These are phyloP conservation scores for Atopsyche davidsoni DNA, from an alignment of 1,140 invertebrate genomes.

Conservation along the genomic window DNA sequence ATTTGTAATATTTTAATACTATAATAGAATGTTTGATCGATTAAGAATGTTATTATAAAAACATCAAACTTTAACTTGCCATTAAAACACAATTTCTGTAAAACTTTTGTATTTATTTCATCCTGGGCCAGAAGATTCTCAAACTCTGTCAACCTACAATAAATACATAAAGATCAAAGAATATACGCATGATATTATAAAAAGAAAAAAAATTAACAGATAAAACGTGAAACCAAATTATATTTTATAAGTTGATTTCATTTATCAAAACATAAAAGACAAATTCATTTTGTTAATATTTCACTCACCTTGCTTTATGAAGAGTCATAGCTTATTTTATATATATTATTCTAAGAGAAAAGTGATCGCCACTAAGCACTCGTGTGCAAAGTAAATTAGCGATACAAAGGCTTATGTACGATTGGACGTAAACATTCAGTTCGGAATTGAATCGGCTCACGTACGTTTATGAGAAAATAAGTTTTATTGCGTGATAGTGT, in stretches of 20 bases:
- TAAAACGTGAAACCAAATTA: not conserved
- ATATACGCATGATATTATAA: conserved; percentile 1
- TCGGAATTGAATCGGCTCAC: too few relatives aligned
- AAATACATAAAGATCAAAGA: not conserved
- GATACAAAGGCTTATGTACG: too few relatives aligned
- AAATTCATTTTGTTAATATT: not conserved
- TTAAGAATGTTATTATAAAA: conserved; percentile 7
- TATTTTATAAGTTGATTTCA: not conserved
- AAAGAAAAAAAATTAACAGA: not conserved
- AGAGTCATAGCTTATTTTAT: too few relatives aligned
- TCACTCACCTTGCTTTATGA: not conserved
- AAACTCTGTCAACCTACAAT: conserved; percentile 66
- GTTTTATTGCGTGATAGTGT: too few relatives aligned
- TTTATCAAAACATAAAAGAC: not conserved
- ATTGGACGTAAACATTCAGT: too few relatives aligned
- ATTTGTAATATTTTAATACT: conserved; percentile 3
- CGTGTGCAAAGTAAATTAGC: too few relatives aligned
- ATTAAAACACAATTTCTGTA: conserved; percentile 69
- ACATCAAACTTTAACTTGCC: conserved; percentile 48
- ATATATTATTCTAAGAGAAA: too few relatives aligned
- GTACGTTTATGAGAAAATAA: too few relatives aligned
- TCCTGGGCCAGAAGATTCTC: conserved; percentile 61
- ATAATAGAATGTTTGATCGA: conserved; percentile 6
- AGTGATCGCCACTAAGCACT: too few relatives aligned
- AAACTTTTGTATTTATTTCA: conserved; percentile 57